Evolutionary conservation across 2,113 vertebrate species (phyloP), one percentile per base, ranked within the genome.

Genomic region (Diadophis punctatus): DNA sequence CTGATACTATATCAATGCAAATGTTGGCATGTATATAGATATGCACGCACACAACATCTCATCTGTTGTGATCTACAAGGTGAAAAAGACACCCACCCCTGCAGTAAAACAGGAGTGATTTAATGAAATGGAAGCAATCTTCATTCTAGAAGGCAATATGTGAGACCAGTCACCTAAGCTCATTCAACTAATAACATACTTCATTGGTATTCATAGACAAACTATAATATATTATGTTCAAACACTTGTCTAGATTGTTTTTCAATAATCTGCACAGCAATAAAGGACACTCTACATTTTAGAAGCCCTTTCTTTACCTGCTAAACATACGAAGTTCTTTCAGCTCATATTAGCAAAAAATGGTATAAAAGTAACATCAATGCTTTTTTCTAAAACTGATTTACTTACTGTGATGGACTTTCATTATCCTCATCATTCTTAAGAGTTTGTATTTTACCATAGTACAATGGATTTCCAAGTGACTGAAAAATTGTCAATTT

Each of bases 401-500:
- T 25, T 94, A 96, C 99, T 99, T 98, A 99, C 99, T 99, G 98
- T 52, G 99, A 98, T 90, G 98, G 98, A 89, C 94, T 97, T 91
- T 99, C 98, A 90, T 94, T 97, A 92, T 97, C 98, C 87, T 99
- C 98, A 86, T 99, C 98, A 63, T 98, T 98, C 94, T 98, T 99
- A 96, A 98, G 97, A 84, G 98, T 98, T 96, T 99, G 99, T 96
- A 99, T 99, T 97, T 99, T 99, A 93, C 99, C 99, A 74, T 99
- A 99, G 90, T 99, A 99, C 93, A 99, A 97, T 0, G 99, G 99
- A 96, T 99, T 98, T 63, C 99, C 99, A 97, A 98, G 97, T 11
- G 98, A 98, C 97, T 99, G 99, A 96, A 98, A 98, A 97, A 99
- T 98, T 25, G 98, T 99, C 94, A 99, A 97, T 95, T 98, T 99